Evolutionary conservation across 2,113 vertebrate genomes (phyloP), one percentile per base, ranked within the genome.

Genomic region (Pedetes capensis): DNA sequence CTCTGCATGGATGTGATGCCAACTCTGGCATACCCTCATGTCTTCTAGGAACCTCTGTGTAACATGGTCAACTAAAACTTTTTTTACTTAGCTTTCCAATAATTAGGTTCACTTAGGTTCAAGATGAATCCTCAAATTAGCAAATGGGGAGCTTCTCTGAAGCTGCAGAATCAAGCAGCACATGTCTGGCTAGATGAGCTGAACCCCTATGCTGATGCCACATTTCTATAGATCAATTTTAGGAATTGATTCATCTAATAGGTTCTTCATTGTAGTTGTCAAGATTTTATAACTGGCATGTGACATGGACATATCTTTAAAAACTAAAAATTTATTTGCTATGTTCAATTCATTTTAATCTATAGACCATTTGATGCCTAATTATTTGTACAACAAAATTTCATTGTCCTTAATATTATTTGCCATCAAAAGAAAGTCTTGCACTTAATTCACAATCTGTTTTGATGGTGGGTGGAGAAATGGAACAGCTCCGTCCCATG

Each of bases 311-410:
- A 71, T 93, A 12, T 92, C n/a, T 71, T n/a, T 27, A 92, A 97
- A 96, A 94, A 47, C 87, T 69, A 9, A 63, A 95, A 93, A 29
- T 90, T 39, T 49, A 96, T 34, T 78, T 87, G 76, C 85, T 87
- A 57, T 61, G 57, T 61, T 59, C 96, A 79, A 96, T 89, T 59
- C 25, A 82, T 72, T 83, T 80, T 63, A 90, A 94, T 95, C n/a
- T 20, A 78, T 63, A 95, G 90, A 82, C 57, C 22, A 6, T 95
- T n/a, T n/a, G n/a, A 91, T 55, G 39, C 8, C 93, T 97, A 86
- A 84, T 93, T 94, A 95, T 13, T 91, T 95, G 47, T 16, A 84
- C 13, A 85, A 74, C 9, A 57, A 89, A 79, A 75, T 95, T 92
- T 71, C 29, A 68, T 64, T 96, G 10, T 86, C 57, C 47, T 89